Base-by-base conservation (phyloP, 2,797 vertebrate species). In the Peromyscus nudipes region DNA sequence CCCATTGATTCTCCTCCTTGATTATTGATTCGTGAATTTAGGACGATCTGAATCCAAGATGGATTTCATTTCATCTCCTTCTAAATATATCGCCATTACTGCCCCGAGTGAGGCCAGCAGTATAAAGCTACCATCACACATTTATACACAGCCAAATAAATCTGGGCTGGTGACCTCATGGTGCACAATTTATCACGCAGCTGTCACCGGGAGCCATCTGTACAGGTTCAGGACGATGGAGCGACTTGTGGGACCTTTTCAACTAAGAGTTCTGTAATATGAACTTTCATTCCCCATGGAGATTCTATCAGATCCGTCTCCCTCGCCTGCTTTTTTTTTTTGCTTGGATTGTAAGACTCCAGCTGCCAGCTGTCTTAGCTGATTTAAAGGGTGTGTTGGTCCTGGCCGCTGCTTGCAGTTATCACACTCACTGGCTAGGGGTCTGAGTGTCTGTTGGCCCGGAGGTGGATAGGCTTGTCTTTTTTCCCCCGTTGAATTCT, bases 1-100 rank as follows among this genome's bases (percentile, higher is more conserved):
- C 37, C 31, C 97, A 97, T 89, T 89, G 97, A 97, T 98, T 97
- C 89, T 93, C 95, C 17, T 0, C 67, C 95, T 80, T 79, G 57
- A 80, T 80, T 62, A 90, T 96, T 96, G 95, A 97, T 98, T 87
- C 94, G 97, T 96, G 96, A 97, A 96, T 95, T 94, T 93, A 27
- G 31, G 73, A 95, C 79, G 75, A 96, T 77, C 86, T 91, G 97
- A 98, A 93, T 96, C 91, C 64, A 55, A 93, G 89, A 95, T 77
- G 89, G 76, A 95, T 93, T 84, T 90, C 34, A 86, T 86, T 91
- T 49, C 60, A 89, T 96, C 43, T 4, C 77, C 92, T 71, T 43
- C 92, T 96, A 92, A 90, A 93, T 92, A 81, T 80, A 87, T 97
- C 6, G 1, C 85, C 34, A 11, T 91, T 52, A 69, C 76, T 34